Evolutionary conservation across 2,888 invertebrate genomes (phyloP).

Genomic region (Microplitis deprimator): DNA sequence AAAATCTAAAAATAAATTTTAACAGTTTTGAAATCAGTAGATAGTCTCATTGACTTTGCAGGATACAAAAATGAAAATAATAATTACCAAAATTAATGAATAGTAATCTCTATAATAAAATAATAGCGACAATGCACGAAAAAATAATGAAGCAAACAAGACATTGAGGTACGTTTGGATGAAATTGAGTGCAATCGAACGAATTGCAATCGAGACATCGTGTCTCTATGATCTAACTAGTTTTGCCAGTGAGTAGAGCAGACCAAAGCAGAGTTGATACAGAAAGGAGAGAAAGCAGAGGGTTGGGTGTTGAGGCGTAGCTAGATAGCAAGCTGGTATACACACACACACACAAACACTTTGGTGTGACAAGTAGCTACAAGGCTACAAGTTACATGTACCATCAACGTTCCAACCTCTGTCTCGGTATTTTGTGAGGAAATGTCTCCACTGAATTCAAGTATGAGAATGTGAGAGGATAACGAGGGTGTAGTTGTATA

Average conservation of each 20-base stretch:
- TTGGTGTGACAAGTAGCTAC: conserved; percentile 13
- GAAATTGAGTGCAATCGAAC: conserved; percentile 47
- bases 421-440: conserved; percentile 42
- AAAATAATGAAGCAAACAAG: not conserved
- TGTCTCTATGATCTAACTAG: conserved; percentile 45
- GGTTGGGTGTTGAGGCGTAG: conserved; percentile 39
- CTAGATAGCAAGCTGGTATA: conserved; percentile 25
- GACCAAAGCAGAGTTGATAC: not conserved
- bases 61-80: too few species aligned
- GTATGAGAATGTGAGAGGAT: not conserved
- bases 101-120: too few species aligned
- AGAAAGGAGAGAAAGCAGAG: not conserved
- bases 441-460: conserved; percentile 10
- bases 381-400: conserved; percentile 38
- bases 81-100: too few species aligned
- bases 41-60: too few species aligned
- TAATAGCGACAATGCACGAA: too few species aligned
- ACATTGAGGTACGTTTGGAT: conserved; percentile 29
- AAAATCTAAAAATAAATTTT: too few species aligned
- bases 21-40: too few species aligned
- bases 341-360: conserved; percentile 4
- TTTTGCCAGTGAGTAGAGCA: conserved; percentile 42
- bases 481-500: conserved; percentile 30
- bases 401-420: conserved; percentile 22
- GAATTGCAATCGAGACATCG: conserved; percentile 43